Evolutionary conservation across 2,113 vertebrate species (phyloP), one percentile per base, ranked within the genome.

Genomic region (Strix aluco): DNA sequence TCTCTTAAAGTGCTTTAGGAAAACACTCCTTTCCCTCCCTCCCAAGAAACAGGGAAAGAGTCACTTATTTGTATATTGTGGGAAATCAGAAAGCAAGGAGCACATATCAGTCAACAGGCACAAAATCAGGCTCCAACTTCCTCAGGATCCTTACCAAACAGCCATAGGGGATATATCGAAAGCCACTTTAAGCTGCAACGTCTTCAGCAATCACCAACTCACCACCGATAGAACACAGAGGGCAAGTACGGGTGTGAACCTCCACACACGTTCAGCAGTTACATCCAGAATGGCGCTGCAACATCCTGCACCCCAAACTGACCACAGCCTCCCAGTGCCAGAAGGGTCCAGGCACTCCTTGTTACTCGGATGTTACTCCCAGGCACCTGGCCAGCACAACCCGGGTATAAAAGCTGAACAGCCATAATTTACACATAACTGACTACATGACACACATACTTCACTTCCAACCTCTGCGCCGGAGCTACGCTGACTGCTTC

Each of bases 161-260:
- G 10, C 18, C 42, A 14, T 12, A 2, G n/a, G 25, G 19, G 32
- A 36, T 0, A 1, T 0, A 30, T 1, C 21, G 13, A 16, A 30
- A 32, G 25, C 5, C 46, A 2, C 34, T 1, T 13, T 1, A 27
- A 59, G 46, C 40, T 27, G 62, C 61, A 40, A 38, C 4, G 0
- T 7, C 25, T 36, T 16, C 74, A 36, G 30, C 92, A 25, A 21
- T 5, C 57, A 32, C 23, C 32, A 30, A 1, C 20, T 32, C 23
- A 6, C 2, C 54, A 5, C 5, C 6, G 9, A 11, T 1, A 46
- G 25, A 49, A 36, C 0, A 3, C 21, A 5, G 38, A 15, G 38
- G 0, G 2, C 16, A 8, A 20, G 44, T 0, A 5, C 0, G 57
- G 21, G 29, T 5, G 23, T 0, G 16, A 70, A 42, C 30, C 52